Conservation (phyloP, 2,888 invertebrate genomes). For the Cenopis cana region DNA sequence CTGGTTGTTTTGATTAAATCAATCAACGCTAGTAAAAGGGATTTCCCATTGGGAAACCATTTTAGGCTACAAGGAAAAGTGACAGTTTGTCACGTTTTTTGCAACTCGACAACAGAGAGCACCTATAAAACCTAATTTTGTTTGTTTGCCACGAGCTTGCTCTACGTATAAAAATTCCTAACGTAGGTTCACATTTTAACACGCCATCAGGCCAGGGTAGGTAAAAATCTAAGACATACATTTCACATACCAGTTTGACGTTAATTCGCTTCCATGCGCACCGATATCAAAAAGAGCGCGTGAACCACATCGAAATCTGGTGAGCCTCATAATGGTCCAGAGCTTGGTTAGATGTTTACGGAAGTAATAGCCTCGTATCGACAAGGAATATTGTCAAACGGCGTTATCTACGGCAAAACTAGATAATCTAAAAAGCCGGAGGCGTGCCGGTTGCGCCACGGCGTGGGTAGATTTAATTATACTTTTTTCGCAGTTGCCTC, state of each 20-base stretch:
- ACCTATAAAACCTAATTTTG: not conserved
- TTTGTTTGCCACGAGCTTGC: not conserved
- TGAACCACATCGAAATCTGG: slow-evolving; percentile 4
- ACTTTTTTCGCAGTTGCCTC: slow-evolving; percentile 77
- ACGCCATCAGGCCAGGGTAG: not conserved
- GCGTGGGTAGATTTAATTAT: slow-evolving; percentile 83
- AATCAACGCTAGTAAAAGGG: not conserved
- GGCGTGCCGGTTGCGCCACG: slow-evolving; percentile 78
- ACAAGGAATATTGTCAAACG: slow-evolving; percentile 31
- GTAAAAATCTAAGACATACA: not conserved
- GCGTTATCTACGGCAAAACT: slow-evolving; percentile 31
- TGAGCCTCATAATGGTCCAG: not conserved
- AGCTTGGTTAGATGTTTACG: not conserved
- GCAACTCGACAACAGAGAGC: too few relatives aligned
- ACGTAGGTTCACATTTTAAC: too few relatives aligned
- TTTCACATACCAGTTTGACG: not conserved
- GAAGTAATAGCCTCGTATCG: not conserved
- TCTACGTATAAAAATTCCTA: not conserved
- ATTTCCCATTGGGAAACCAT: not conserved
- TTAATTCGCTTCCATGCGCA: not conserved
- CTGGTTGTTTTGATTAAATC: not conserved
- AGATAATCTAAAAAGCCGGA: slow-evolving; percentile 61
- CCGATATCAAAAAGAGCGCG: not conserved
- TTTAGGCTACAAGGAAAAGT: not conserved
- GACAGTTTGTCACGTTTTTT: too few relatives aligned